Evolutionary conservation across 2,113 vertebrate genomes (phyloP).

Genomic region (Nettapus auritus): DNA sequence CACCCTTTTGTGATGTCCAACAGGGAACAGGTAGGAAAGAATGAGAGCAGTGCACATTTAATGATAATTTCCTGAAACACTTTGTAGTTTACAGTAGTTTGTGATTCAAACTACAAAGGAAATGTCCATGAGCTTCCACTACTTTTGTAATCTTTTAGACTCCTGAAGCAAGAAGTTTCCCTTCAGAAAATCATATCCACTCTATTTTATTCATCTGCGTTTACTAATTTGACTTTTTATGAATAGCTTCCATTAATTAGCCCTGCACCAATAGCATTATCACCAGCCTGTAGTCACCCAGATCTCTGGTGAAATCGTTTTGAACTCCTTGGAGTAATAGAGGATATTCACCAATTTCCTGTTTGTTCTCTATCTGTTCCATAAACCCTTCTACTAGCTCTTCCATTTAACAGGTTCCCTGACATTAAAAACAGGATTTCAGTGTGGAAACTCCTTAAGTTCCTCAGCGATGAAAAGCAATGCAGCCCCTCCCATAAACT

Average conservation of each 20-base stretch:
- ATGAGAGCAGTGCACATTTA: neutral
- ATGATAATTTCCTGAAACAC: neutral
- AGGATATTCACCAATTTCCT: neutral
- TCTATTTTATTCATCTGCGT: neutral
- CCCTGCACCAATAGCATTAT: neutral
- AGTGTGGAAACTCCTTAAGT: neutral
- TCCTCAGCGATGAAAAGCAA: neutral
- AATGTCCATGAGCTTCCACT: neutral
- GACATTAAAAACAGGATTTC: neutral
- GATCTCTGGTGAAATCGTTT: neutral
- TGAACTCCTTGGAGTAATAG: neutral
- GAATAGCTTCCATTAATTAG: neutral
- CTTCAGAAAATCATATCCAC: neutral
- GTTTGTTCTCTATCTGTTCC: neutral
- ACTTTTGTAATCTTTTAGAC: neutral
- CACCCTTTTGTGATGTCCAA: neutral
- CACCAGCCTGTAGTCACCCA: neutral
- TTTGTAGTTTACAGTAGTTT: neutral
- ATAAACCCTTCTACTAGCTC: neutral
- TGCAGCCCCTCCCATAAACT: neutral
- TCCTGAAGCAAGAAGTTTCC: neutral
- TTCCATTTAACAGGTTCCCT: neutral
- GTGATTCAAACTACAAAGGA: neutral
- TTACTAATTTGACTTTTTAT: neutral
- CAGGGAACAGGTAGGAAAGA: neutral